Percentiles rank a stretch among this genome's conserved stretches.
These are phyloP conservation scores for Neogale vison DNA, from an alignment of 2,113 vertebrate species.

Conservation along the genomic window DNA sequence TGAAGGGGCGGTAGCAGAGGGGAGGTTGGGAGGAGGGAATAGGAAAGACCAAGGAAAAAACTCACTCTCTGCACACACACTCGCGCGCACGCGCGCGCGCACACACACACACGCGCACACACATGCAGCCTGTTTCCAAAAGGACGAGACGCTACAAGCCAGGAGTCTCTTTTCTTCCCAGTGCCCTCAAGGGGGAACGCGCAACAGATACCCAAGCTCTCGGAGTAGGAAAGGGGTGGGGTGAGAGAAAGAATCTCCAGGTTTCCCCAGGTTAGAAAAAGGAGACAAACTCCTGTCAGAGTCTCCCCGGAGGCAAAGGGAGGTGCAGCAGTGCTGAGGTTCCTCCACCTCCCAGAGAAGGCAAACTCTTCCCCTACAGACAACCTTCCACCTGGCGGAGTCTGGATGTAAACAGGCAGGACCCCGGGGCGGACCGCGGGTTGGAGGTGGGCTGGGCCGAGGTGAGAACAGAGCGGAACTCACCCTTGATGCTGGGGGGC, in stretches of 20 bases:
- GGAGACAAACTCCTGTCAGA: constrained; percentile 49
- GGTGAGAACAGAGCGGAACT: constrained; percentile 60
- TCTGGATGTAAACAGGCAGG: constrained; percentile 51
- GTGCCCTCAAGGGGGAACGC: background rate
- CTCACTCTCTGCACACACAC: background rate
- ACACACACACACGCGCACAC: background rate
- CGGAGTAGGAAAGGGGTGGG: background rate
- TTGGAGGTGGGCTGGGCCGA: background rate
- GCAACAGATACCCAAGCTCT: constrained; percentile 51
- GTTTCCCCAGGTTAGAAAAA: background rate
- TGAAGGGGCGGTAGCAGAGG: background rate
- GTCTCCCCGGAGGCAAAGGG: background rate
- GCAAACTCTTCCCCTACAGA: constrained; percentile 57
- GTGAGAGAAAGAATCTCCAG: background rate
- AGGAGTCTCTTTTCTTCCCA: background rate
- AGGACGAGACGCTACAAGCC: background rate
- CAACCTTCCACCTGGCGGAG: constrained; percentile 36
- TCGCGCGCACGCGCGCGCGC: background rate
- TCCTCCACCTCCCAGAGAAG: background rate
- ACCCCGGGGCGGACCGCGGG: background rate
- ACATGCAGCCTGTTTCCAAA: background rate
- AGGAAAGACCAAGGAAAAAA: background rate
- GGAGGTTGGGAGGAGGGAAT: background rate
- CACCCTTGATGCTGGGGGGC: constrained; percentile 79
- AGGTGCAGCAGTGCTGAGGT: background rate